Percentiles rank a stretch among this genome's conserved stretches.
phyloP scores from a whole-genome alignment of 2,888 invertebrate genomes.

The Dynastes tityus region DNA sequence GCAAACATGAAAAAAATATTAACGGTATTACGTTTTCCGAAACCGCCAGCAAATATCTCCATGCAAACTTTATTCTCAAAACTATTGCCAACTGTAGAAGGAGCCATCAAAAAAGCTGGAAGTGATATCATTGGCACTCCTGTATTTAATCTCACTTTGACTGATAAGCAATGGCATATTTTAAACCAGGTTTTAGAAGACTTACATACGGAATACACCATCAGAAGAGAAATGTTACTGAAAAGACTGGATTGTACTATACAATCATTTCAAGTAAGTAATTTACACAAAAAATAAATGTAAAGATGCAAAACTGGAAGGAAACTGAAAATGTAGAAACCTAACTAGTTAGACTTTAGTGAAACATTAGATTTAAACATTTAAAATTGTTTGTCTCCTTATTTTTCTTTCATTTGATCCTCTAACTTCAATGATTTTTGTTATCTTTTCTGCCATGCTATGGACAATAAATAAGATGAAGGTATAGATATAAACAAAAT shows the following conservation, averaged over 20 bases:
- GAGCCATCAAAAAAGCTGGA: conserved; percentile 76
- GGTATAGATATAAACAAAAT: no score
- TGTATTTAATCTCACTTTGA: conserved; percentile 80
- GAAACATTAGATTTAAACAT: no score
- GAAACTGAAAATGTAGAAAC: no score
- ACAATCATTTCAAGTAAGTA: conserved; percentile 90
- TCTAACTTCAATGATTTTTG: no score
- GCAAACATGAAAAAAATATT: conserved; percentile 84
- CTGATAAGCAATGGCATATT: conserved; percentile 87
- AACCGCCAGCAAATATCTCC: conserved; percentile 89
- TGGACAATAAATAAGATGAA: no score
- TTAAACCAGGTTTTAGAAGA: conserved; percentile 81
- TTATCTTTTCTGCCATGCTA: no score
- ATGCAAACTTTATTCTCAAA: conserved; percentile 84
- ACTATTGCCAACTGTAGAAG: conserved; percentile 80
- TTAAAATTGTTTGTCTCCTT: no score
- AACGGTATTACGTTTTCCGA: conserved; percentile 86
- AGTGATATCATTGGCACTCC: conserved; percentile 82
- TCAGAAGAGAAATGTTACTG: conserved; percentile 89
- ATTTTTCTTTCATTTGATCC: no score
- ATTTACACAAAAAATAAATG: not conserved
- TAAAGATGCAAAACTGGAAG: no score
- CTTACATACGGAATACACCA: conserved; percentile 86
- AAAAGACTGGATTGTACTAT: conserved; percentile 96
- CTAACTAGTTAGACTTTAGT: no score